Conservation (phyloP, 1,140 invertebrate species). For the Bombus haemorrhoidalis region DNA sequence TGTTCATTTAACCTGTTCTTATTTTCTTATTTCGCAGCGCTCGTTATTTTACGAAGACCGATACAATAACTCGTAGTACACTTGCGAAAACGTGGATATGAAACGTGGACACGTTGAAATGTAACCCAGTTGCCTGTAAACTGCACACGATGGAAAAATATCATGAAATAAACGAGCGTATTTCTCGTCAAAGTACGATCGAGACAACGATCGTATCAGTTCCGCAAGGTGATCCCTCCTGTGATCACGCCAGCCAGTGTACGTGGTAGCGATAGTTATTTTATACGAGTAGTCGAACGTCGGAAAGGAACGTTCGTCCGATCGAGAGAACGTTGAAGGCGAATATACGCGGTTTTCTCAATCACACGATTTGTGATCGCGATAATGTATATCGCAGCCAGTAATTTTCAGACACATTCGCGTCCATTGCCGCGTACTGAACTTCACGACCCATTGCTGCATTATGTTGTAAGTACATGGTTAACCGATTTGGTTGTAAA, state of each 20-base stretch:
- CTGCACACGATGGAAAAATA: background rate
- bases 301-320: background rate
- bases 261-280: background rate
- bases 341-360: background rate
- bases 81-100: background rate
- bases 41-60: background rate
- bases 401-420: slow-evolving; percentile 48
- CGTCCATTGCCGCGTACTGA: slow-evolving; percentile 16
- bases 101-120: background rate
- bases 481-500: background rate
- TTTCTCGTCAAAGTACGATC: background rate
- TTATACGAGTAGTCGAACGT: background rate
- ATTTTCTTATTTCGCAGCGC: background rate
- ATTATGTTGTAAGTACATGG: background rate
- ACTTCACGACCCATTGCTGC: slow-evolving; percentile 50
- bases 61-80: background rate
- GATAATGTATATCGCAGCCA: too few species aligned
- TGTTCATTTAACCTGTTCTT: background rate
- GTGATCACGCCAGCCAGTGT: background rate
- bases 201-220: background rate
- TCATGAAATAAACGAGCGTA: background rate
- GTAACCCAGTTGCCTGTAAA: background rate
- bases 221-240: background rate
- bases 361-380: too few species aligned
- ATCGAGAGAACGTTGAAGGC: background rate